phyloP scores from a whole-genome alignment of 2,797 vertebrate species.

The Pseudochirops corinnae region DNA sequence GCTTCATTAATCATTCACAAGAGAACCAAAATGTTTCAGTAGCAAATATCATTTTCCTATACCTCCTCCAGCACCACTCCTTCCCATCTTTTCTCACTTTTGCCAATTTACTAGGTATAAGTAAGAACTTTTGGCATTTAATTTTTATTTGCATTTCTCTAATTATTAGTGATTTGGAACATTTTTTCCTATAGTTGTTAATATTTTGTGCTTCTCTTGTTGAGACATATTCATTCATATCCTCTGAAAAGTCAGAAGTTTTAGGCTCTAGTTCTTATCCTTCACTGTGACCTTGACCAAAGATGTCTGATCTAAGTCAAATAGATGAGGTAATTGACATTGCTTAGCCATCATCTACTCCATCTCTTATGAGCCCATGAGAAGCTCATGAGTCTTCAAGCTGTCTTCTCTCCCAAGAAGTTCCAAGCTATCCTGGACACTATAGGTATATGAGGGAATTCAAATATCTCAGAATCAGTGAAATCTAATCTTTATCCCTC shows the following conservation, averaged over 20 bases:
- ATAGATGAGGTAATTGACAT: neutral
- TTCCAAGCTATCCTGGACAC: neutral
- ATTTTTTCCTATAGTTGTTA: neutral
- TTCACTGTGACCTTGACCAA: neutral
- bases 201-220: neutral
- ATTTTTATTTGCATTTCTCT: neutral
- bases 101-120: neutral
- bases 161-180: neutral
- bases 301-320: neutral
- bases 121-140: neutral
- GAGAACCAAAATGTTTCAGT: neutral
- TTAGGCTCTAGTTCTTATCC: neutral
- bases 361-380: neutral
- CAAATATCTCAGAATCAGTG: neutral
- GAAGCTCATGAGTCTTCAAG: neutral
- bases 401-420: neutral
- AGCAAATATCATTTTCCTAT: neutral
- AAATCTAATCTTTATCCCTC: neutral
- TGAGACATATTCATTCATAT: neutral
- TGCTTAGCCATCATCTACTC: neutral
- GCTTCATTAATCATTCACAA: neutral
- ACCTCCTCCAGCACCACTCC: neutral
- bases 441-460: neutral
- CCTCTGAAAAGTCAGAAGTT: neutral
- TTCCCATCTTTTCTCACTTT: neutral